Conservation (phyloP, 1,140 invertebrate genomes). For the Lordiphosa mommai region DNA sequence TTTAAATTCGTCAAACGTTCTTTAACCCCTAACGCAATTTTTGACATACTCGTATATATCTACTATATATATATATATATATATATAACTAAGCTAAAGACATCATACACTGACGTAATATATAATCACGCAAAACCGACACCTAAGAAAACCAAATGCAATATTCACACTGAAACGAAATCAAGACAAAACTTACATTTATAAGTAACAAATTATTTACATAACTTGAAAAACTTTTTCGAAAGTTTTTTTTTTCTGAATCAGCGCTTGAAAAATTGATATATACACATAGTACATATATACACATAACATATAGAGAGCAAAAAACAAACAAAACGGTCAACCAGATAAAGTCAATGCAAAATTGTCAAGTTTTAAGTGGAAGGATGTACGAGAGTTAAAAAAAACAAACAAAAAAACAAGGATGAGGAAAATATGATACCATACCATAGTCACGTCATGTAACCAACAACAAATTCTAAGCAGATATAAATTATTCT, state of each 20-base stretch:
- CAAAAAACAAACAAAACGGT: not conserved
- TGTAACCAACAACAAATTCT: slow-evolving; percentile 52
- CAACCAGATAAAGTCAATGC: slow-evolving; percentile 32
- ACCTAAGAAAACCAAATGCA: slow-evolving; percentile 38
- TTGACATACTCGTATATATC: slow-evolving; percentile 45
- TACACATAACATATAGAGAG: slow-evolving; percentile 21
- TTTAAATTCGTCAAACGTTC: slow-evolving; percentile 60
- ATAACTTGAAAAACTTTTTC: slow-evolving; percentile 21
- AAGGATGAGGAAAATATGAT: slow-evolving; percentile 27
- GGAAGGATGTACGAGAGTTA: slow-evolving; percentile 2
- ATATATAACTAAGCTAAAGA: slow-evolving; percentile 35
- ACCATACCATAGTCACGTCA: slow-evolving; percentile 77
- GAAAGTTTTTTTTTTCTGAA: slow-evolving; percentile 38
- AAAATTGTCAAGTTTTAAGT: slow-evolving; percentile 26
- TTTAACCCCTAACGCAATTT: slow-evolving; percentile 46
- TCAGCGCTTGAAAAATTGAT: slow-evolving; percentile 14
- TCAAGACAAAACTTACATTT: slow-evolving; percentile 1
- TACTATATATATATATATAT: slow-evolving; percentile 50
- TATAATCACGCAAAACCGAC: slow-evolving; percentile 1
- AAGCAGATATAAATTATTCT: slow-evolving; percentile 79
- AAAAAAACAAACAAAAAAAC: no score
- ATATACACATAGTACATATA: slow-evolving; percentile 11
- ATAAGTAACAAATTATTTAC: slow-evolving; percentile 30
- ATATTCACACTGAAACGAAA: slow-evolving; percentile 53
- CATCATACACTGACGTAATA: no score